phyloP scores from a whole-genome alignment of 2,888 invertebrate species.

The Ctena decussata region DNA sequence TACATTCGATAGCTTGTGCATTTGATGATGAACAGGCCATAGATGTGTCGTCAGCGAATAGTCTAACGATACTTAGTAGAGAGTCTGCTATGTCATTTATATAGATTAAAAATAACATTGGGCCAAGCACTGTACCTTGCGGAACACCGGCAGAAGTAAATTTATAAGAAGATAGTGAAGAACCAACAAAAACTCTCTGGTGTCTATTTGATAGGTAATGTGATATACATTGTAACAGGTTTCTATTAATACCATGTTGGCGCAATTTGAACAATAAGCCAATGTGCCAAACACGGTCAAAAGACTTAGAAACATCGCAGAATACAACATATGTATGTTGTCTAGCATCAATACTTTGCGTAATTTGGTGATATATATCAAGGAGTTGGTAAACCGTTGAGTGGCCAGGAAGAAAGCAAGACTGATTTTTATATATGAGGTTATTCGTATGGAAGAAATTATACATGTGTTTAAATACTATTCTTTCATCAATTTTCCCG shows the following conservation, averaged over 20 bases:
- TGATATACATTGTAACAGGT: background rate
- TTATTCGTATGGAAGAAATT: too few species aligned
- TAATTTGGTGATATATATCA: too few species aligned
- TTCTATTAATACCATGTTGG: background rate
- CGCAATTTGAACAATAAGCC: background rate
- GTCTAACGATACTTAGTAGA: background rate
- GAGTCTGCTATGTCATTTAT: background rate
- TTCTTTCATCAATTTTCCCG: too few species aligned
- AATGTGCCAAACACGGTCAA: constrained; percentile 10
- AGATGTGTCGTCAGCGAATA: background rate
- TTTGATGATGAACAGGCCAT: background rate
- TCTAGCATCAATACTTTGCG: too few species aligned
- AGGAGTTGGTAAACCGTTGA: too few species aligned
- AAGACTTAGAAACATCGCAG: too few species aligned
- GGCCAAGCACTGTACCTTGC: background rate
- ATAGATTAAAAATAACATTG: background rate
- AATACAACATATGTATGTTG: too few species aligned
- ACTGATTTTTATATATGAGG: too few species aligned
- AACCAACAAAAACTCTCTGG: background rate
- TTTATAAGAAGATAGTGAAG: background rate
- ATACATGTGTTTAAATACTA: too few species aligned
- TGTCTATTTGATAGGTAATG: background rate
- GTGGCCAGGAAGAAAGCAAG: too few species aligned
- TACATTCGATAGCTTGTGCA: background rate
- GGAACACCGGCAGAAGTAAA: background rate